phyloP scores from a whole-genome alignment of 2,113 vertebrate genomes.

The Genyomyrus donnyi region DNA sequence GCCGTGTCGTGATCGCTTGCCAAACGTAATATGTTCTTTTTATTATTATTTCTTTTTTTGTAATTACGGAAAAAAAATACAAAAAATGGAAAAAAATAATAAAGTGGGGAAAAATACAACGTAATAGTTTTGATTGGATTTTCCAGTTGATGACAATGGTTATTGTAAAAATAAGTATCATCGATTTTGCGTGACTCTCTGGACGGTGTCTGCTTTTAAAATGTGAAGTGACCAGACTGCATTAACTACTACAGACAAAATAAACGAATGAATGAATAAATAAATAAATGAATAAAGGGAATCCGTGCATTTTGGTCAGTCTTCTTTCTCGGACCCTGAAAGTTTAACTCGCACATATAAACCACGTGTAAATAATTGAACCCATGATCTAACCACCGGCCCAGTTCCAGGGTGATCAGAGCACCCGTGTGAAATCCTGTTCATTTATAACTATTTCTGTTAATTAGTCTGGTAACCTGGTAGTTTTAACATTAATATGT shows the following conservation, averaged over 20 bases:
- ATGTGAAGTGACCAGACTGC: slow-evolving; percentile 98
- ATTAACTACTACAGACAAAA: slow-evolving; percentile 89
- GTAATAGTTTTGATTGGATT: slow-evolving; percentile 92
- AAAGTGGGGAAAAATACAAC: slow-evolving; percentile 34
- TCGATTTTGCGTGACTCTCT: slow-evolving; percentile 89
- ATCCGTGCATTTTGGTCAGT: slow-evolving; percentile 57
- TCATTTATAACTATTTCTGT: neutral
- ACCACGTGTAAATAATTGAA: neutral
- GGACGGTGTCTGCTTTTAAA: slow-evolving; percentile 96
- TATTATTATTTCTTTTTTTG: slow-evolving; percentile 76
- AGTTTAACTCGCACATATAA: neutral
- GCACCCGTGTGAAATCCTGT: neutral
- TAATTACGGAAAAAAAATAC: slow-evolving; percentile 78
- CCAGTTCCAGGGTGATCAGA: neutral
- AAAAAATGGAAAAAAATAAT: slow-evolving; percentile 56
- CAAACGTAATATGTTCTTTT: slow-evolving; percentile 85
- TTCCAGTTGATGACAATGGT: slow-evolving; percentile 94
- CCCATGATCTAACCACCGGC: neutral
- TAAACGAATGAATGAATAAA: slow-evolving; percentile 66
- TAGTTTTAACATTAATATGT: neutral
- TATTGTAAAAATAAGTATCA: slow-evolving; percentile 95
- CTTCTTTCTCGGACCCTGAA: slow-evolving; percentile 27
- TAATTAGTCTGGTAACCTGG: neutral
- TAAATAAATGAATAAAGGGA: slow-evolving; percentile 77
- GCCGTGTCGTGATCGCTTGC: slow-evolving; percentile 97